Base-by-base conservation (phyloP, 2,113 vertebrate genomes). In the Chaetura pelagica region DNA sequence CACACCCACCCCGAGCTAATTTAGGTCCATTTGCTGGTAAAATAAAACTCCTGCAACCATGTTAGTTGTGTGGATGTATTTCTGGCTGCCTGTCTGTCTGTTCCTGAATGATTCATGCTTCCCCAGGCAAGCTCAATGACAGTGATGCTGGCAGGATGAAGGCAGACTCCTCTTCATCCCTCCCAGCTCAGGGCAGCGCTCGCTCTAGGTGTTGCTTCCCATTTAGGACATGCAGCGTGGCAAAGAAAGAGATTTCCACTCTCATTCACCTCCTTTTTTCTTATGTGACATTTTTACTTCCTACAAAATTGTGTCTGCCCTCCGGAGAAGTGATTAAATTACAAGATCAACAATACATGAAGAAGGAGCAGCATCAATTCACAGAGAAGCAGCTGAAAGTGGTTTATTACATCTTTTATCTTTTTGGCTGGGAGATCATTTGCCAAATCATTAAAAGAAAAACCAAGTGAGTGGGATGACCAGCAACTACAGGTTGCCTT, bases 261-360 rank as follows among this genome's bases (percentile, higher is more conserved):
- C 54, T 80, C 64, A 27, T 61, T 40, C 35, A 49, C 44, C 23
- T 67, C 40, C n/a, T 71, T 75, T 84, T 58, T 49, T 35, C 44
- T 77, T 48, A 14, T 68, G 66, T 89, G 93, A 85, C 46, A 64
- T 90, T 96, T 96, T 91, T 83, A 87, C 74, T 94, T 93, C 78
- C 91, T 76, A 62, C 71, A 78, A 82, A 83, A 87, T 75, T 38
- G 78, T 77, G 42, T 58, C 54, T 73, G 78, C 84, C 91, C 91
- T 93, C 78, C 23, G 26, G 93, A 83, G n/a, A 94, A 96, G 71
- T 20, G 78, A 87, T 94, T 97, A 93, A 91, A 95, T 83, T 73
- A 87, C 78, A 92, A 96, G 61, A 95, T 61, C 94, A 92, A 90
- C 80, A 94, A 79, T 30, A 91, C n/a, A 78, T 66, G 88, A 96